phyloP scores from a whole-genome alignment of 2,113 vertebrate species.

The Amphiprion ocellaris region DNA sequence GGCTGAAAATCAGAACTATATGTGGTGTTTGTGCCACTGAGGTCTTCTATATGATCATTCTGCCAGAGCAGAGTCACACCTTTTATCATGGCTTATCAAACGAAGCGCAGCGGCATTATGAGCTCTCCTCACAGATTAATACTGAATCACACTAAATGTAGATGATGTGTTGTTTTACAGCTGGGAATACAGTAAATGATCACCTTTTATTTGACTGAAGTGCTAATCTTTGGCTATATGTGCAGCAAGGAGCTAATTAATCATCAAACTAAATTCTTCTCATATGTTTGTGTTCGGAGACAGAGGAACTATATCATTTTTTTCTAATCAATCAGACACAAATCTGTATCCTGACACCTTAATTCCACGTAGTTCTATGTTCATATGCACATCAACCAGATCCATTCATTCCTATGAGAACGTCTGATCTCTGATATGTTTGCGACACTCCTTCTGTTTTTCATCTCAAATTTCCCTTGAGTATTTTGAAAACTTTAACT shows the following conservation, averaged over 20 bases:
- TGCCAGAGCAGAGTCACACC: not conserved
- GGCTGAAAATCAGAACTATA: not conserved
- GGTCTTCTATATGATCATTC: not conserved
- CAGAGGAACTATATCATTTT: not conserved
- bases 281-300: not conserved
- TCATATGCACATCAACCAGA: too few species aligned
- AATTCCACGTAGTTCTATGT: too few species aligned
- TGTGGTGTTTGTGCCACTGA: not conserved
- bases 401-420: too few species aligned
- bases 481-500: too few species aligned
- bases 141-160: not conserved
- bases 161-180: not conserved
- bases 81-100: not conserved
- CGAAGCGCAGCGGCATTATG: not conserved
- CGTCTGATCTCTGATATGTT: too few species aligned
- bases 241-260: not conserved
- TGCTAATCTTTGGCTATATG: not conserved
- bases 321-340: too few species aligned
- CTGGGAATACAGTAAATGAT: not conserved
- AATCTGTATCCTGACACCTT: too few species aligned
- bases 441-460: too few species aligned
- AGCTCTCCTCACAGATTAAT: not conserved
- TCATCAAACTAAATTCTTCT: not conserved
- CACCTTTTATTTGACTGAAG: not conserved
- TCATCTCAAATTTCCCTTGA: too few species aligned